phyloP scores from a whole-genome alignment of 2,797 vertebrate species.

The Tadarida brasiliensis region DNA sequence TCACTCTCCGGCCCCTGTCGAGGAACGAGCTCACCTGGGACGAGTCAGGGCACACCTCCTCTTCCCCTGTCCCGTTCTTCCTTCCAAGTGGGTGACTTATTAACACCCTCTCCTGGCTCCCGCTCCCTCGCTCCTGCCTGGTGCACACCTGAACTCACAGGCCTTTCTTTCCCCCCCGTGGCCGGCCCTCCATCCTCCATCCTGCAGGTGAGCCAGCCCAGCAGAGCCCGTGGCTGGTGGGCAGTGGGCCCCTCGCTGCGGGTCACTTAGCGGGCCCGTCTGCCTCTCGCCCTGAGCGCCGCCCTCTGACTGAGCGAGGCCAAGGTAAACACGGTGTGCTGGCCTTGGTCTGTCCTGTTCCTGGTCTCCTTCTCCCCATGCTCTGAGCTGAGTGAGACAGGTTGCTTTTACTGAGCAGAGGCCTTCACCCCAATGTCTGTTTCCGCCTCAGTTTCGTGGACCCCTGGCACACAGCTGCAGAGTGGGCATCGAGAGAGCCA shows the following conservation, averaged over 20 bases:
- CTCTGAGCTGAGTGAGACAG: not conserved
- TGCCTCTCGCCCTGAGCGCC: not conserved
- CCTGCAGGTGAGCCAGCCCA: not conserved
- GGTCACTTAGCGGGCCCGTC: fast-evolving
- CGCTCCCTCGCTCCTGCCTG: fast-evolving
- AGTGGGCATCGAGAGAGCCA: fast-evolving
- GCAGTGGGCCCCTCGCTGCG: too few relatives aligned
- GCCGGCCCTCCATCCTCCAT: too few relatives aligned
- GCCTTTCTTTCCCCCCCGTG: too few relatives aligned
- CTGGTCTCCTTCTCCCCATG: not conserved
- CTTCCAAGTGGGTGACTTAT: too few relatives aligned
- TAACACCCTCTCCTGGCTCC: too few relatives aligned
- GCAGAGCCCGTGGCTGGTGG: not conserved
- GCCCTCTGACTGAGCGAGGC: not conserved
- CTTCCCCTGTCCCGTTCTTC: not conserved
- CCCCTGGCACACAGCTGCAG: fast-evolving
- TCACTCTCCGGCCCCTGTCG: not conserved
- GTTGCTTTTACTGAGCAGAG: not conserved
- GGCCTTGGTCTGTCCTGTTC: not conserved
- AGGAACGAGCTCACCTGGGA: fast-evolving
- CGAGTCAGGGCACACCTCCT: fast-evolving
- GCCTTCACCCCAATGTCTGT: not conserved
- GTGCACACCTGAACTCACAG: too few relatives aligned
- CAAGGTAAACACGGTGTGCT: fast-evolving
- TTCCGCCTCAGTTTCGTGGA: fast-evolving